phyloP scores from a whole-genome alignment of 2,113 vertebrate genomes.

The Gymnogyps californianus region DNA sequence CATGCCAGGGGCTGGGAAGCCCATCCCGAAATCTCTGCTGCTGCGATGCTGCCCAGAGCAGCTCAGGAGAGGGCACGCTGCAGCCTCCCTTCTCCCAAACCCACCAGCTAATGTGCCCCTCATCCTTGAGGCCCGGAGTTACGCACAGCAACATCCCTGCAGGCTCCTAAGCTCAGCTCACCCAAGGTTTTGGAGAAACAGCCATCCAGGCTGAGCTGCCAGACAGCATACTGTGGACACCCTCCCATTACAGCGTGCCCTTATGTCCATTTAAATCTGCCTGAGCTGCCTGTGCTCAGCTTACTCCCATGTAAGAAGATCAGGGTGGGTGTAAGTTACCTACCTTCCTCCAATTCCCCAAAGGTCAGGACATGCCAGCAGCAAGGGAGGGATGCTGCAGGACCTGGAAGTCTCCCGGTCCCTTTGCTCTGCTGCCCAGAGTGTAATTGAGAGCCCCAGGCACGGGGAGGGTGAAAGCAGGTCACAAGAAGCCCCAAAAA shows the following conservation, averaged over 20 bases:
- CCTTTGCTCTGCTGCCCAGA: background rate
- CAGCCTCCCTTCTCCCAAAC: background rate
- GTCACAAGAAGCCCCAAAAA: background rate
- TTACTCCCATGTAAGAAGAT: background rate
- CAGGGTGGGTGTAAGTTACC: background rate
- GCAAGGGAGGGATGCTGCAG: background rate
- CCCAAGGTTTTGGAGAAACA: background rate
- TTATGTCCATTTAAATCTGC: background rate
- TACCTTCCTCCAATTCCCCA: background rate
- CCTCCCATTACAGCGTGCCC: background rate
- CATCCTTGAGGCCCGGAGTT: fast-evolving
- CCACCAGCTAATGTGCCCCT: fast-evolving
- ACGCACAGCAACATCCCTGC: background rate
- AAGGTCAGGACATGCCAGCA: background rate
- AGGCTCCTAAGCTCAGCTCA: background rate
- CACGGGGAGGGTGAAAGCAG: fast-evolving
- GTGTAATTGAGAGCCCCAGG: fast-evolving
- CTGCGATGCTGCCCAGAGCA: background rate
- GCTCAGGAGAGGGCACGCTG: background rate
- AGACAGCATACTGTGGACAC: fast-evolving
- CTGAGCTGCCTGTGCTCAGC: background rate
- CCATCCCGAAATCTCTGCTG: background rate
- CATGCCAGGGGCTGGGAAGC: background rate
- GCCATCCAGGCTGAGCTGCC: background rate
- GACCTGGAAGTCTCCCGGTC: background rate